Evolutionary conservation across 2,888 invertebrate species (phyloP).

Genomic region (Andrena bucephala): DNA sequence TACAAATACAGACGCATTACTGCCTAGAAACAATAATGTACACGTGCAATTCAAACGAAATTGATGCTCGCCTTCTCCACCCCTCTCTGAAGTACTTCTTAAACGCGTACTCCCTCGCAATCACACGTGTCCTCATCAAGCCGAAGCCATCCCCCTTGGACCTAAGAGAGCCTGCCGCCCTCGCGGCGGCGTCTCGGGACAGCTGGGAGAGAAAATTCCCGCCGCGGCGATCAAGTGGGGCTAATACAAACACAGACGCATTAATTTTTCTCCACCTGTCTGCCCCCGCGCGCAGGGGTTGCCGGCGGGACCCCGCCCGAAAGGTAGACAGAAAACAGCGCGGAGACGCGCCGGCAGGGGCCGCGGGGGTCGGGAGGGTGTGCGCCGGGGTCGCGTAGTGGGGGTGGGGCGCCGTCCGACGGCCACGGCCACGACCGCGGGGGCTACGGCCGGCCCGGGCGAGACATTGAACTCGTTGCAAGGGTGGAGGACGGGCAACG

Average conservation of each 20-base stretch:
- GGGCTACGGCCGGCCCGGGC: slow-evolving; percentile 79
- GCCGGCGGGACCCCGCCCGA: slow-evolving; percentile 52
- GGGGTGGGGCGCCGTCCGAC: slow-evolving; percentile 68
- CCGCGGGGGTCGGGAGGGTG: not conserved
- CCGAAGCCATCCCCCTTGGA: not conserved
- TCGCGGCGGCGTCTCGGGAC: not conserved
- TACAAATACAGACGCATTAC: too few relatives aligned
- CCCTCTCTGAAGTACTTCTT: too few relatives aligned
- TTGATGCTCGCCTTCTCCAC: too few relatives aligned
- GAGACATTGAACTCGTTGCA: slow-evolving; percentile 83
- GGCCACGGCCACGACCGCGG: slow-evolving; percentile 79
- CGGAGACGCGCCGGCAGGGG: slow-evolving; percentile 8
- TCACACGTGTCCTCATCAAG: not conserved
- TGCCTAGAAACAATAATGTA: too few relatives aligned
- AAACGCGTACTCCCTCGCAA: too few relatives aligned
- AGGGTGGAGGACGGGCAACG: slow-evolving; percentile 75
- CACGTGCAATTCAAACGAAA: too few relatives aligned
- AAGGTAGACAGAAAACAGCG: slow-evolving; percentile 51
- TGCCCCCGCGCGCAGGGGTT: slow-evolving; percentile 39
- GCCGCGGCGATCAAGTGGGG: not conserved
- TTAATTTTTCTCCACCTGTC: slow-evolving; percentile 47
- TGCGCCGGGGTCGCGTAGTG: slow-evolving; percentile 26
- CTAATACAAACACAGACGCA: slow-evolving; percentile 43
- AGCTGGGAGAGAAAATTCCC: not conserved
- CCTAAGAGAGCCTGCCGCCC: not conserved